A percentile compares a stretch with the other conserved stretches of the same genome.
Evolutionary conservation across 1,140 invertebrate species (phyloP).

Genomic region (Oryctes rhinoceros): DNA sequence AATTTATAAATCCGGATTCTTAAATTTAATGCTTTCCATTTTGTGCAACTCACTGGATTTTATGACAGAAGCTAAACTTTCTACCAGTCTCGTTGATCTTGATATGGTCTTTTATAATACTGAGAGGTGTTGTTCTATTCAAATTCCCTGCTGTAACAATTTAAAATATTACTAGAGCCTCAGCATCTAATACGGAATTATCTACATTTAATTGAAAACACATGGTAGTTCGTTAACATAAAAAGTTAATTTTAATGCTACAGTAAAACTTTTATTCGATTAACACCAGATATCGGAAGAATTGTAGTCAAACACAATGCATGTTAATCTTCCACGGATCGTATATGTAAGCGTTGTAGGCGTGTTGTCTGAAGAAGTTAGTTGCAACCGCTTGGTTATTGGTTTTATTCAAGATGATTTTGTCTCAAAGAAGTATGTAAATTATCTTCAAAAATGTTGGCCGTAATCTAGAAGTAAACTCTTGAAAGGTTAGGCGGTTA

Average conservation of each 20-base stretch:
- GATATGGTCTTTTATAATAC: not conserved
- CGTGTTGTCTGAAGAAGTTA: too few relatives aligned
- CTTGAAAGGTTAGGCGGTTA: too few relatives aligned
- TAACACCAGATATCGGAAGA: not conserved
- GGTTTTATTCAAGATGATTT: too few relatives aligned
- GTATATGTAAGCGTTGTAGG: not conserved
- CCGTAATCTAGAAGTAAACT: too few relatives aligned
- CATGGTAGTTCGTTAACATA: conserved; percentile 18
- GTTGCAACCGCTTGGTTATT: too few relatives aligned
- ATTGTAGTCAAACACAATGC: not conserved
- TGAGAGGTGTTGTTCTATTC: conserved; percentile 21
- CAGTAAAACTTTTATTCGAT: not conserved
- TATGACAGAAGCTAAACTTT: not conserved
- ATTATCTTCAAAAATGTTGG: too few relatives aligned
- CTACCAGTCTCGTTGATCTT: not conserved
- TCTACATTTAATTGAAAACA: conserved; percentile 14
- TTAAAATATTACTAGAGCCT: not conserved
- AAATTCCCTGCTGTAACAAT: not conserved
- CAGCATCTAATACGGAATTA: not conserved
- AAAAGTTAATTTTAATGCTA: conserved; percentile 17
- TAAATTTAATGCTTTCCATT: not conserved
- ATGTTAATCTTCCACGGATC: not conserved
- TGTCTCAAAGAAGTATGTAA: too few relatives aligned
- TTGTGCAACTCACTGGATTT: not conserved
- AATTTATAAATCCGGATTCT: too few relatives aligned